These are phyloP conservation scores for Drosophila setosimentum DNA, from an alignment of 2,888 invertebrate species.

Conservation along the genomic window DNA sequence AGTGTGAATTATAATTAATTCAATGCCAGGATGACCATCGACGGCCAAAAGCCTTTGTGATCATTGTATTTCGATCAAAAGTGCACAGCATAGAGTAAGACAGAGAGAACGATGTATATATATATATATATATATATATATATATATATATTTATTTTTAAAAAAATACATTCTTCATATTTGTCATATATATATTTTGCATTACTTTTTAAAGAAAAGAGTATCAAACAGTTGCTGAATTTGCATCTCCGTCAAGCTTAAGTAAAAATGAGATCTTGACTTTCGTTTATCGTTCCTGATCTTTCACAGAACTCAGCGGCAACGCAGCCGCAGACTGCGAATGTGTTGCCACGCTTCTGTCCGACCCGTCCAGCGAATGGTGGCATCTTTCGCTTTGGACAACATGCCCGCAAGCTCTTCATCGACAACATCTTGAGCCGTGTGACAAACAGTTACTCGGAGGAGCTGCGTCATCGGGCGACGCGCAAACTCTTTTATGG, in stretches of 20 bases:
- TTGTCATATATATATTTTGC: no score
- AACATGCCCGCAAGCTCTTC: conserved; percentile 89
- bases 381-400: conserved; percentile 86
- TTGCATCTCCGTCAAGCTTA: conserved; percentile 3
- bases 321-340: conserved; percentile 49
- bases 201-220: background rate
- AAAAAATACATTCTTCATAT: no score
- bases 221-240: background rate
- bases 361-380: conserved; percentile 33
- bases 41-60: background rate
- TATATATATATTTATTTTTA: background rate
- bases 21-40: conserved; percentile 2
- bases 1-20: conserved; percentile 50
- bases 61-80: background rate
- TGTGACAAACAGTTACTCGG: conserved; percentile 89
- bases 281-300: background rate
- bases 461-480: conserved; percentile 88
- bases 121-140: background rate
- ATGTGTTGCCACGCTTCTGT: conserved; percentile 36
- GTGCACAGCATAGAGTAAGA: background rate
- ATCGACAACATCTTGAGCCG: conserved; percentile 90
- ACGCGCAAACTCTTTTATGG: conserved; percentile 89
- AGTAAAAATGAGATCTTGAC: background rate
- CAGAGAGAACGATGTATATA: background rate
- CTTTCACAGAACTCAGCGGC: conserved; percentile 38